Evolutionary conservation across 2,888 invertebrate species (phyloP).

Genomic region (Drosophila infuscata): DNA sequence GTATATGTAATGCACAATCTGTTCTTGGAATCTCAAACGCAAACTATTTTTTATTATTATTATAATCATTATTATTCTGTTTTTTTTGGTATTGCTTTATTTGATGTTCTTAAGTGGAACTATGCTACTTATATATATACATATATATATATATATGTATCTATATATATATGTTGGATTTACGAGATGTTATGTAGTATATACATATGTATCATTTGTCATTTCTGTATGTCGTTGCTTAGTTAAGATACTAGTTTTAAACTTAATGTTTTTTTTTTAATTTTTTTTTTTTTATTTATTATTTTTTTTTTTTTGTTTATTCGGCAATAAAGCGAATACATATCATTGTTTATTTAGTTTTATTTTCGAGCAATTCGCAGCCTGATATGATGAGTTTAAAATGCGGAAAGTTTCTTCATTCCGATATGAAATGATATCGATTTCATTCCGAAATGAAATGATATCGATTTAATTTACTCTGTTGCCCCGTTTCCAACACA

Average conservation of each 20-base stretch:
- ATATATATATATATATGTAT: neutral
- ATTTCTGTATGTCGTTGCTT: slow-evolving; percentile 27
- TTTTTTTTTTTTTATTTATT: neutral
- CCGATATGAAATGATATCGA: neutral
- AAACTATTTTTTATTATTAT: neutral
- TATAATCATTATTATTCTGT: neutral
- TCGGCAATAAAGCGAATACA: slow-evolving; percentile 69
- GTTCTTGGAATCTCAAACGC: slow-evolving; percentile 37
- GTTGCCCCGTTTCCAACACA: neutral
- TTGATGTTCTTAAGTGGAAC: neutral
- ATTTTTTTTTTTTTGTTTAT: slow-evolving; percentile 16
- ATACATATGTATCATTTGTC: slow-evolving; percentile 9
- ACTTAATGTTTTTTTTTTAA: neutral
- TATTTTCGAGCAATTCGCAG: slow-evolving; percentile 23
- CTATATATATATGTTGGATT: neutral
- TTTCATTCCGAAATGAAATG: neutral
- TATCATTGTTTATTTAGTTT: slow-evolving; percentile 67
- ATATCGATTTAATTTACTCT: neutral
- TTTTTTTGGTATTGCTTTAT: slow-evolving; percentile 11
- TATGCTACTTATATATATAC: neutral
- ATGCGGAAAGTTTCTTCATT: neutral
- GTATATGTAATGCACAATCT: slow-evolving; percentile 13
- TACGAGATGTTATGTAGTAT: neutral
- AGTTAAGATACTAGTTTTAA: slow-evolving; percentile 25
- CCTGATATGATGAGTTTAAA: slow-evolving; percentile 8